Evolutionary conservation across 1,140 invertebrate species (phyloP), one percentile per base, ranked within the genome.

Genomic region (Sesamia nonagrioides): DNA sequence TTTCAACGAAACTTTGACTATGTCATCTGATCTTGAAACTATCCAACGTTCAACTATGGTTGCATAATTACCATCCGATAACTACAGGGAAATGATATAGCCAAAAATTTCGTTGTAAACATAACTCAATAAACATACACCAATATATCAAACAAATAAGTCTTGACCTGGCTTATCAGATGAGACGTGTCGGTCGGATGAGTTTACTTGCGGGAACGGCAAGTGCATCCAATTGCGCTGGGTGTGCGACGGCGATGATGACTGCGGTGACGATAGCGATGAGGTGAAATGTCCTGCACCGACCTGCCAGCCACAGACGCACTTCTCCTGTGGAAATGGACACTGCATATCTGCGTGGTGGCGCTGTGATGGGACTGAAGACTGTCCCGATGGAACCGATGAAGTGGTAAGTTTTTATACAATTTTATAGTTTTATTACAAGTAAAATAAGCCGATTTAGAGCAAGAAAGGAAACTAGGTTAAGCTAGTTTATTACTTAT

Each of bases 191-290:
- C 96, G 98, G 73, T 96, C 97, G 18, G 98, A 98, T 88, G 97
- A 99, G 90, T 99, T 98, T 89, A 98, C 98, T 2, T 99, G 98
- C 93, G 96, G 96, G 52, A 98, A 98, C 86, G 98, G 98, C 11
- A 97, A 97, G 79, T 99, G 98, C 90, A 98, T 99, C 79, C 98
- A 98, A 86, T 96, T 97, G 80, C 95, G 96, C 6, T 99, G 98
- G 98, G 96, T 97, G 7, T 99, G 98, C 90, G 98, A 99, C 93
- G 96, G 96, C 33, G 97, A 98, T 86, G 96, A 98, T 83, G 98
- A 99, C 91, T 99, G 98, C 84, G 97, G 97, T 5, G 97, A 98
- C 86, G 96, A 96, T 27, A 97, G 96, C 52, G 98, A 99, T 87
- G 98, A 99, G 87, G 95, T 96, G 40, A 95, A 97, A 88, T 99